Evolutionary conservation across 2,797 vertebrate genomes (phyloP).

Genomic region (Scomberomorus guttatus): DNA sequence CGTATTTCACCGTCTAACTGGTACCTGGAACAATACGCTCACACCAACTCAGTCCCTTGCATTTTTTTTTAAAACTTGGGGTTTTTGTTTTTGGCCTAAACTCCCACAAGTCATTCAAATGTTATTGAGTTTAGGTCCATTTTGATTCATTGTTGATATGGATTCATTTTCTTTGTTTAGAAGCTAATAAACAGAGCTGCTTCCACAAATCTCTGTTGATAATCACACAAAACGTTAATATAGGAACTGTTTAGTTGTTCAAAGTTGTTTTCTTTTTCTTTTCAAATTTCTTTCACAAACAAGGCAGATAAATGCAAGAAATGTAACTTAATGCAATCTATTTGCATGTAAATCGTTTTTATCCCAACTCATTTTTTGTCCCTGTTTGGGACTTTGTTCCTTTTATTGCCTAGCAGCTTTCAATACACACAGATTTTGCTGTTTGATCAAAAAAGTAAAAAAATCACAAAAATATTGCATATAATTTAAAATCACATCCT

Average conservation of each 20-base stretch:
- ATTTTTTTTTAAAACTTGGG: no score
- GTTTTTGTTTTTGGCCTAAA: no score
- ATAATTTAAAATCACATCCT: not conserved
- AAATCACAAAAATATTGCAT: not conserved
- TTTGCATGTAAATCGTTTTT: not conserved
- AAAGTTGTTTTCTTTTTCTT: no score
- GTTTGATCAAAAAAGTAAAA: not conserved
- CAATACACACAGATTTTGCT: no score
- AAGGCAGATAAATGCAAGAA: not conserved
- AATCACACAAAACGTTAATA: not conserved
- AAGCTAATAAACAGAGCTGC: not conserved
- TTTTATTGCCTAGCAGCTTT: not conserved
- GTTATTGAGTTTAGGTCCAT: no score
- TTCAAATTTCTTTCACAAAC: not conserved
- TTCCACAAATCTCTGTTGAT: not conserved
- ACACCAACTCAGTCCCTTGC: not conserved
- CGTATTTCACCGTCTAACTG: not conserved
- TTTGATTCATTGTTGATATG: not conserved
- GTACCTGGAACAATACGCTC: not conserved
- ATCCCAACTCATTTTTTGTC: no score
- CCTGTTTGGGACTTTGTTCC: not conserved
- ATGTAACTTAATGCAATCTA: not conserved
- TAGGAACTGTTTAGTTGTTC: not conserved
- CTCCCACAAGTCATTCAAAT: no score
- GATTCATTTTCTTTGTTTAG: not conserved